Percentiles rank a stretch among this genome's conserved stretches.
Conservation (phyloP, 2,797 vertebrate species). For the Sternotherus odoratus region DNA sequence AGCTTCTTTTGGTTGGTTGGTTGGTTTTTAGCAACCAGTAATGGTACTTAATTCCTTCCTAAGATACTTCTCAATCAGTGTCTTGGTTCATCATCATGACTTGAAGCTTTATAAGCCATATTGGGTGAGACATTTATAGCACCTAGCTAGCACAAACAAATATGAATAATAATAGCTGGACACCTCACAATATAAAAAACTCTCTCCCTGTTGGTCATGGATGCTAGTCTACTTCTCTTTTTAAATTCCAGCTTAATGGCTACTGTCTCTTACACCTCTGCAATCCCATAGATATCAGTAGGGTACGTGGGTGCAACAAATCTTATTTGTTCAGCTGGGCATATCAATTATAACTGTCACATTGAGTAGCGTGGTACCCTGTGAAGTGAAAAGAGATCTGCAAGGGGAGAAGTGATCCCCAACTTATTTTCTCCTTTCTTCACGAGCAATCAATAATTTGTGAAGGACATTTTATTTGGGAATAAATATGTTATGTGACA, state of each 20-base stretch:
- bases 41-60: neutral
- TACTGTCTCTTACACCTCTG: neutral
- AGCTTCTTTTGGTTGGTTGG: neutral
- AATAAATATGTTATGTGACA: neutral
- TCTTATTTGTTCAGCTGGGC: fast-evolving
- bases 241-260: neutral
- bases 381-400: neutral
- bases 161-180: neutral
- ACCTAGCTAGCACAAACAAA: neutral
- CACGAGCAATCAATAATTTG: neutral
- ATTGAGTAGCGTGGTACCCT: fast-evolving
- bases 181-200: neutral
- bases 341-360: neutral
- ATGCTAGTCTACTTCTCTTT: neutral
- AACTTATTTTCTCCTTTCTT: neutral
- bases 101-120: neutral
- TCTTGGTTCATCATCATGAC: neutral
- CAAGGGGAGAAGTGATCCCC: fast-evolving
- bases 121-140: neutral
- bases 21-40: neutral
- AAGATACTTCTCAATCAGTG: neutral
- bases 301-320: fast-evolving
- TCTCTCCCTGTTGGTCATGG: neutral
- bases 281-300: fast-evolving
- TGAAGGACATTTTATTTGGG: neutral